Evolutionary conservation across 2,888 invertebrate genomes (phyloP), one percentile per base, ranked within the genome.

Genomic region (Ptycholaimellus sp.): DNA sequence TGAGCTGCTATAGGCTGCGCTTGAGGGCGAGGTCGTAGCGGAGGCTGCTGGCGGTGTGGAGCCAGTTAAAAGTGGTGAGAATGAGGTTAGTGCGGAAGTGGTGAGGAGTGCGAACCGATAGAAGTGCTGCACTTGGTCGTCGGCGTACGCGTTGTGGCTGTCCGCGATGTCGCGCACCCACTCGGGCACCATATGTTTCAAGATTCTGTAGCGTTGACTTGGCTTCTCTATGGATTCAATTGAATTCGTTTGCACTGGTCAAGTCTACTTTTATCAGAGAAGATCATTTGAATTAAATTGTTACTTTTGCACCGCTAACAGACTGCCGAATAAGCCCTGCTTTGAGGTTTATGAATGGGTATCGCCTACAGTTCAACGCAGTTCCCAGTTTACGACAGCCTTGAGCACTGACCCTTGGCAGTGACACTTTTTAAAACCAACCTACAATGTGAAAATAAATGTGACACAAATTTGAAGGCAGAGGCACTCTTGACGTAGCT

Each of bases 121-220:
- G 57, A 96, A 85, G 56, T 90, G 87, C 38, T 90, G 73, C 47
- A 93, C 76, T 64, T 90, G 85, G 57, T 77, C 79, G 64, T 93
- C 90, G 0, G 93, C 87, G 59, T 80, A 83, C 6, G 76, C 72
- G 61, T 87, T 90, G 54, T 75, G 71, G 61, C 78, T 74, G 17
- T 74, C 59, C 0, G 82, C 74, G 44, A 93, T 82, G 64, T 93
- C 90, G 37, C 79, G 69, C 49, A 93, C 68, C 85, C 87, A 90
- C 1, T 75, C 71, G 43, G 60, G 57, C 0, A 87, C 76, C 79
- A 90, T 82, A 3, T 72, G 71, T 41, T 81, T 72, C 46, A 93
- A 65, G 23, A 87, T 72, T 47, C 75, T 74, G 60, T 27, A 41
- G 30, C 40, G 37, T 25, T 34, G 27, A 40, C 35, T 35, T 17